Evolutionary conservation across 2,113 vertebrate genomes (phyloP), one percentile per base, ranked within the genome.

Genomic region (Ophiodon elongatus): DNA sequence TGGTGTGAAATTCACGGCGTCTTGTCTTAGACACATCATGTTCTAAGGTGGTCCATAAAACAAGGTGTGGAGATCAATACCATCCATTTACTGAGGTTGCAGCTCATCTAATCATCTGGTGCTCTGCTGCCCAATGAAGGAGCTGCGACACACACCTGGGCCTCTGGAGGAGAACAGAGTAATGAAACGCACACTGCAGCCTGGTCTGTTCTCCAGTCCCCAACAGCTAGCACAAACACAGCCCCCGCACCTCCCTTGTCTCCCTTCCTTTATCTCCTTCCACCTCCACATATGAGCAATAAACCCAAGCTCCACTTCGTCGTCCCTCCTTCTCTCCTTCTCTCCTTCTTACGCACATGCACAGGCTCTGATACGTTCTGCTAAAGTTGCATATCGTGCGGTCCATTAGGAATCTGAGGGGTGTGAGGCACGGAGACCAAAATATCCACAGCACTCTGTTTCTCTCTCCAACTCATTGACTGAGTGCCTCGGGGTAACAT

Each of bases 11-110:
- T 82, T 90, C 81, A 85, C 19, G 85, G 64, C 19, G n/a, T 73
- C 86, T 86, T 82, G 85, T 93, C 88, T 91, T 66, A 64, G 87
- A 88, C 80, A 89, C 82, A 86, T 89, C 80, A 63, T 75, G 81
- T 83, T 85, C 75, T 73, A 81, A 89, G 80, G 84, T 90, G 89
- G 89, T 88, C 70, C 71, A 92, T 90, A 91, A 91, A 93, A 94
- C 93, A 92, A 89, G 87, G 86, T 91, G 93, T 89, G 92, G 90
- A 90, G 92, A 94, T 94, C 94, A 94, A 95, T 94, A 94, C 90
- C 89, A 82, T 93, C 92, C 91, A 93, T 93, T 93, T 89, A 82
- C 90, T 72, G 84, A 86, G 89, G 89, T n/a, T 91, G 90, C 90
- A 85, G 90, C 88, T 89, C 90, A 83, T 91, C 93, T 93, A 89